phyloP scores from a whole-genome alignment of 1,140 invertebrate species.

The Rhysida immarginata region DNA sequence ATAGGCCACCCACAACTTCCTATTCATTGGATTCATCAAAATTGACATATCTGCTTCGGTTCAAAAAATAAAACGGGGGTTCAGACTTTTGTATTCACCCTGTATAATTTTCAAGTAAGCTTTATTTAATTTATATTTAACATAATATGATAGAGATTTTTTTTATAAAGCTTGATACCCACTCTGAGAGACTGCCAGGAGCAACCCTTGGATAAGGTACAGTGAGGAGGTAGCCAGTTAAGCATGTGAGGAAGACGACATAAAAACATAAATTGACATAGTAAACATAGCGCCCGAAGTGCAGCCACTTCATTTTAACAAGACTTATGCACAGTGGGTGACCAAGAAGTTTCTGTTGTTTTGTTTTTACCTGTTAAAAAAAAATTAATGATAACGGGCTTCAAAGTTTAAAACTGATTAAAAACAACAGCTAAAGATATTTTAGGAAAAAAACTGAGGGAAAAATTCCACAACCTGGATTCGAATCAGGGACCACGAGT shows the following conservation, averaged over 20 bases:
- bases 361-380: constrained; percentile 9
- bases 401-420: not conserved
- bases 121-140: too few species aligned
- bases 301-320: constrained; percentile 36
- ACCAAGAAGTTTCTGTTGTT: constrained; percentile 29
- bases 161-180: too few species aligned
- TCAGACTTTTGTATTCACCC: too few species aligned
- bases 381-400: not conserved
- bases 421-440: not conserved
- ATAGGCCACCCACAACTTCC: too few species aligned
- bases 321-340: constrained; percentile 35
- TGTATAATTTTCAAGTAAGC: too few species aligned
- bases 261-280: constrained; percentile 36
- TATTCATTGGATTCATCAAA: too few species aligned
- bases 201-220: constrained; percentile 30
- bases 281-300: constrained; percentile 33
- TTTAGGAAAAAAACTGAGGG: not conserved
- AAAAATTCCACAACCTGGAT: too few species aligned
- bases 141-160: too few species aligned
- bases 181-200: too few species aligned
- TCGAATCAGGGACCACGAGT: too few species aligned
- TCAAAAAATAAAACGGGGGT: too few species aligned
- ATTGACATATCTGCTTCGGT: too few species aligned
- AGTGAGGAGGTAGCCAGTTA: constrained; percentile 32
- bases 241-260: constrained; percentile 31